Base-by-base conservation (phyloP, 2,797 vertebrate species). In the Malurus splendens region DNA sequence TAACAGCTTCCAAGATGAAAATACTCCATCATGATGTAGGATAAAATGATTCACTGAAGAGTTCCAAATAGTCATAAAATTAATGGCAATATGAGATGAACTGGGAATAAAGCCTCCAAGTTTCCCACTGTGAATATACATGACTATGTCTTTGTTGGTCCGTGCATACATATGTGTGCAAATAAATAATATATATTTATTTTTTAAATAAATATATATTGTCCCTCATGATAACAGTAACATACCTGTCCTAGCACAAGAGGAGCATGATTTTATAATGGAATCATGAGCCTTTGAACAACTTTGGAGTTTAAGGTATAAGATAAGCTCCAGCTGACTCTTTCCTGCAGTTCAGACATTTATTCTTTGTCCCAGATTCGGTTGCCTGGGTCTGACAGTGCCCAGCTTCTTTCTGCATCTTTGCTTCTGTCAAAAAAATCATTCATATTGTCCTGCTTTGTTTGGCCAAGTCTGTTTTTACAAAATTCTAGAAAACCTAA, bases 61-160 rank as follows among this genome's bases (percentile, higher is more conserved):
- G 12, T 7, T 68, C 22, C 19, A 68, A 59, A 66, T 27, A 32
- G 6, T 45, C 15, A 19, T 65, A 44, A 79, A 68, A 22, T 33
- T 89, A 74, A 36, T 18, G 7, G 4, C 10, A 61, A 17, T 19
- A 17, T 47, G 25, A 68, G 10, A 39, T 44, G n/a, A 82, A 47
- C 14, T 80, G 18, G 10, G 16, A 85, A 59, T 41, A 82, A 70
- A 79, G 9, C 8, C 28, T 59, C 22, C 44, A 80, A 66, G 2
- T 11, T 27, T 78, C 9, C 12, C 5, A 47, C n/a, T 48, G 36
- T 0, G 2, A 6, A 14, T 24, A 13, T n/a, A 50, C 3, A 32
- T 18, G 12, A 56, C 65, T 25, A 8, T 38, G 14, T 41, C 12
- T 6, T 77, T 65, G 24, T 36, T 18, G 7, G 2, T 56, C n/a